These are phyloP conservation scores for Stenoptilia bipunctidactyla DNA, from an alignment of 2,888 invertebrate species.

Conservation along the genomic window DNA sequence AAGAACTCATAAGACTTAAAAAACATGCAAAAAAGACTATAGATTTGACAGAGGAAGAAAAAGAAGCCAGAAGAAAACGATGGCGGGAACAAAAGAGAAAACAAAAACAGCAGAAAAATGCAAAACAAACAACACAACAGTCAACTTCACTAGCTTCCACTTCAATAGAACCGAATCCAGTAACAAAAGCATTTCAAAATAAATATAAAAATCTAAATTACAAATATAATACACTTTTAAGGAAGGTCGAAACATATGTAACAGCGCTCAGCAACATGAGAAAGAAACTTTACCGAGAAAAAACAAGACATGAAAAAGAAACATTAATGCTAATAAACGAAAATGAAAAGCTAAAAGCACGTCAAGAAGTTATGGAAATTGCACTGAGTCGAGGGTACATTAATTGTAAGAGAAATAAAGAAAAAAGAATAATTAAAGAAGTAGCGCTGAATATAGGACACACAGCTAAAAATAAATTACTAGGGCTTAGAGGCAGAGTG, in stretches of 20 bases:
- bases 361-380: constrained; percentile 6
- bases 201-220: constrained; percentile 6
- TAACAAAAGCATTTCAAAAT: constrained; percentile 4
- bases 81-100: too few species aligned
- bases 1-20: too few species aligned
- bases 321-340: constrained; percentile 3
- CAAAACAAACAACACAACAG: constrained; percentile 2
- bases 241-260: background rate
- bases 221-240: constrained; percentile 3
- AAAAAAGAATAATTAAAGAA: constrained; percentile 6
- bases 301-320: constrained; percentile 4
- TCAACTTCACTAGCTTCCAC: constrained; percentile 1
- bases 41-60: too few species aligned
- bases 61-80: too few species aligned
- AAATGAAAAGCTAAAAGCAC: constrained; percentile 4
- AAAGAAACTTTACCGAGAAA: constrained; percentile 1
- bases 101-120: too few species aligned
- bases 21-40: too few species aligned
- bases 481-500: constrained; percentile 4
- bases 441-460: background rate
- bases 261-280: too few species aligned
- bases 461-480: background rate
- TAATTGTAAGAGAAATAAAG: constrained; percentile 1
- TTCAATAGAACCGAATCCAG: constrained; percentile 2
- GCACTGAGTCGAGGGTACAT: constrained; percentile 3